A percentile compares a stretch with the other conserved stretches of the same genome.
Evolutionary conservation across 64 coral and sea anemone species (phyloP).

Genomic region (Hydrozoanthus tunicans): DNA sequence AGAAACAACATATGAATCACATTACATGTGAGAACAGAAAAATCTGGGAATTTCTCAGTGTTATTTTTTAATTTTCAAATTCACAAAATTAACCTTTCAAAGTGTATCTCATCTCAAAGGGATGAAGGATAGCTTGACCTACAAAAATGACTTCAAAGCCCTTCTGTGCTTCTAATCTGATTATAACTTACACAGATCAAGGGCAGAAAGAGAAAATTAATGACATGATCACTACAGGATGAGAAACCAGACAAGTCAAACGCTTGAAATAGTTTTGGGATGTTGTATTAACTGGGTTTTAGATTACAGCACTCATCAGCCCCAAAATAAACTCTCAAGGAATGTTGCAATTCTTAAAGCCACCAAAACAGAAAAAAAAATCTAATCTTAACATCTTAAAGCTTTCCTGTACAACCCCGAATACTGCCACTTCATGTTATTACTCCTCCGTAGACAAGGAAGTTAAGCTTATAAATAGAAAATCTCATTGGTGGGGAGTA

Average conservation of each 20-base stretch:
- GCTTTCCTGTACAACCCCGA: background rate
- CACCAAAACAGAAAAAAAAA: background rate
- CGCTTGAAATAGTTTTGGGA: slow-evolving; percentile 27
- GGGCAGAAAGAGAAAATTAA: background rate
- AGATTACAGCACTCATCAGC: background rate
- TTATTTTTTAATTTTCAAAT: background rate
- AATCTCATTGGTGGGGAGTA: background rate
- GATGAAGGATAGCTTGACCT: background rate
- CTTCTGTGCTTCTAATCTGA: slow-evolving; percentile 6
- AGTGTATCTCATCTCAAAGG: background rate
- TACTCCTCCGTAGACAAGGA: background rate
- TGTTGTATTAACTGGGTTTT: slow-evolving; percentile 13
- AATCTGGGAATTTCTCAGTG: background rate
- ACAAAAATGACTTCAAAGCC: background rate
- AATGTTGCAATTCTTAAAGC: slow-evolving; percentile 15
- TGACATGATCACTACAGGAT: background rate
- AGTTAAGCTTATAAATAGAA: background rate
- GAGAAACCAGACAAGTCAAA: background rate
- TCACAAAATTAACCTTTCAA: background rate
- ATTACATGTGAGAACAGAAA: background rate
- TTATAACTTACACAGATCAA: background rate
- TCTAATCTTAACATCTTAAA: background rate
- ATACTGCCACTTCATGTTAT: background rate
- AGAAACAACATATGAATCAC: background rate
- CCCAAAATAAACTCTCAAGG: background rate